These are phyloP conservation scores for Drosophila dunni DNA, from an alignment of 1,140 invertebrate genomes.

Conservation along the genomic window DNA sequence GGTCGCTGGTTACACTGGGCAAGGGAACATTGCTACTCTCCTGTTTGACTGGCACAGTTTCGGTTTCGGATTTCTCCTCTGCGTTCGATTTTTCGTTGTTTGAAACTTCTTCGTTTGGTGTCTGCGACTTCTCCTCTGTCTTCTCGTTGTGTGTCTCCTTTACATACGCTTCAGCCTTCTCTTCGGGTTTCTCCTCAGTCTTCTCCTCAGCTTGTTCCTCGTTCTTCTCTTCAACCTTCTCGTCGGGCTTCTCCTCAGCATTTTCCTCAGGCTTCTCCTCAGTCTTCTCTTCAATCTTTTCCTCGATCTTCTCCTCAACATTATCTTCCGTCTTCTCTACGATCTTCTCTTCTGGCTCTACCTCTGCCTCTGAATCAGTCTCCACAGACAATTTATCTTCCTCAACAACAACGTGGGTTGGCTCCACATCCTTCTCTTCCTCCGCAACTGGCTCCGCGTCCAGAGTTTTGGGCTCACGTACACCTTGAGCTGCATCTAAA, in stretches of 20 bases:
- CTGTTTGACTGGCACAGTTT: slow-evolving; percentile 19
- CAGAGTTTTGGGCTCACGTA: slow-evolving; percentile 63
- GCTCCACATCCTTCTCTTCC: neutral
- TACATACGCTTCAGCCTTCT: neutral
- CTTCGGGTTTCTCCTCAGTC: neutral
- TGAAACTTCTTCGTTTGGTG: neutral
- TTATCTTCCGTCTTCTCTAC: neutral
- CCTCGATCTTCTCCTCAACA: neutral
- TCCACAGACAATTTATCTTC: neutral
- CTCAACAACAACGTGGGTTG: slow-evolving; percentile 5
- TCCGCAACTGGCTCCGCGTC: slow-evolving; percentile 10
- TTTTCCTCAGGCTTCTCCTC: neutral
- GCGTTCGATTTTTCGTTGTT: neutral
- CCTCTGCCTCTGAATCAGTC: slow-evolving; percentile 2
- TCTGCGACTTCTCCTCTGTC: neutral
- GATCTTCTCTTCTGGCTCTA: neutral
- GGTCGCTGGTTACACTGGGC: slow-evolving; percentile 58
- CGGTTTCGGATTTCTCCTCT: neutral
- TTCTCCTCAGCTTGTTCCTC: neutral
- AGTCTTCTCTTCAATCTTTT: neutral
- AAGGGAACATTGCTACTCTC: slow-evolving; percentile 25
- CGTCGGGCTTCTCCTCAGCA: neutral
- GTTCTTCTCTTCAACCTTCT: neutral
- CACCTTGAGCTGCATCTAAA: slow-evolving; percentile 35
- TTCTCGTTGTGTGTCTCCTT: neutral